Base-by-base conservation (phyloP, 2,888 invertebrate species). In the Ephialtes manifestator region DNA sequence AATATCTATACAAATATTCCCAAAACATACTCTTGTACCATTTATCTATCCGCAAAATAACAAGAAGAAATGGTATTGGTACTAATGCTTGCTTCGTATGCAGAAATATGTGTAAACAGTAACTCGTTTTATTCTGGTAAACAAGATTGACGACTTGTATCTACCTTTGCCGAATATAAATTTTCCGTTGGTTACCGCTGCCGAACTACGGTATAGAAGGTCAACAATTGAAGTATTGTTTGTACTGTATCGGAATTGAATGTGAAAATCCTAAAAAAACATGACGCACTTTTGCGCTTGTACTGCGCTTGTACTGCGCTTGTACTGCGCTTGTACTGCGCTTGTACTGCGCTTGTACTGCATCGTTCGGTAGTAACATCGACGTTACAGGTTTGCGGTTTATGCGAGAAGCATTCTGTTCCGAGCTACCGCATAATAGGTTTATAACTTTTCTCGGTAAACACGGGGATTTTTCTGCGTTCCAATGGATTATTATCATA, bases 1-100 rank as follows among this genome's bases (percentile, higher is more conserved):
- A 4, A 10, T 18, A 18, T 4, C 28, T 51, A 13, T 31, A 5
- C 15, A 15, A n/a, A 72, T 39, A 39, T 13, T 5, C 13, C 5
- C 55, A 18, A 74, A 31, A 46, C 11, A 46, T 60, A 60, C 46
- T 48, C 48, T 46, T 48, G 11, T 15, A 28, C 72, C 24, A 58
- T 72, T 24, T n/a, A 70, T 63, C 39, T 63, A 10, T 1, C 10
- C 63, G 35, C 63, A n/a, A 35, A 15, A 60, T 60, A 28, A 60
- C 31, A 18, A 15, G 7, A 13, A 58, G 28, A 58, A 58, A 58
- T 15, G 15, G 1, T 10, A 4, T 58, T 28, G 58, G 28, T 55
- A 20, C 18, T 53, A 18, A 18, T 53, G 8, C 18, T 20, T 53
- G 7, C 15, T 13, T 58, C 15, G 28, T 24, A 3, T 15, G 15